Base-by-base conservation (phyloP, 2,797 vertebrate genomes). In the Staurois parvus region DNA sequence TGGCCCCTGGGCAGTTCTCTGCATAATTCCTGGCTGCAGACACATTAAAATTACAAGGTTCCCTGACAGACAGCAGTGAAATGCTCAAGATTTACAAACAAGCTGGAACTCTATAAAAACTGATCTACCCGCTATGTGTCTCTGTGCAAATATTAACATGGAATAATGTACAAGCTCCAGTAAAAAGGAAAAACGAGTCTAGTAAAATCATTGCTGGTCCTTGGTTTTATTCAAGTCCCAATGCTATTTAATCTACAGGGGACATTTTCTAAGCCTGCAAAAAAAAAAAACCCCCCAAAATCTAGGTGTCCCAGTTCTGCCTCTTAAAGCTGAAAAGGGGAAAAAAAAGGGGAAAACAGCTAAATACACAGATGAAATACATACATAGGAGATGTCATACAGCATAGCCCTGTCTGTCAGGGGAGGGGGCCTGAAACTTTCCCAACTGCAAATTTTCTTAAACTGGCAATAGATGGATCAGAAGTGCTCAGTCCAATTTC, bases 31-130 rank as follows among this genome's bases (percentile, higher is more conserved):
- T 68, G 66, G 40, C 37, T 29, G 10, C 40, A 79, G 62, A 30
- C 40, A 68, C 28, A 26, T 32, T 69, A 29, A 52, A 79, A 32
- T 28, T 21, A 24, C 19, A 9, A 42, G 9, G 28, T 68, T 45
- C 76, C 2, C 76, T 24, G 64, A 79, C 15, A 67, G 76, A 30
- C 19, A 48, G 76, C 37, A 79, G 34, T 8, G 30, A n/a, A 32
- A 34, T 29, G 64, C 64, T 15, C 12, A 21, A 26, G 64, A 66
- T 66, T 66, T 66, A 29, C 64, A 12, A 73, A 73, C 34, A 40
- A 40, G 12, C 37, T n/a, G 64, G 64, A 13, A 29, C n/a, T 66
- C 64, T 66, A 66, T 66, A 66, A 66, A 59, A 66, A 66, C 64
- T 29, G 64, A 66, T 29, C n/a, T 66, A 29, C n/a, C 64, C 9